Evolutionary conservation across 1,140 invertebrate species (phyloP).

Genomic region (Agrilus planipennis): DNA sequence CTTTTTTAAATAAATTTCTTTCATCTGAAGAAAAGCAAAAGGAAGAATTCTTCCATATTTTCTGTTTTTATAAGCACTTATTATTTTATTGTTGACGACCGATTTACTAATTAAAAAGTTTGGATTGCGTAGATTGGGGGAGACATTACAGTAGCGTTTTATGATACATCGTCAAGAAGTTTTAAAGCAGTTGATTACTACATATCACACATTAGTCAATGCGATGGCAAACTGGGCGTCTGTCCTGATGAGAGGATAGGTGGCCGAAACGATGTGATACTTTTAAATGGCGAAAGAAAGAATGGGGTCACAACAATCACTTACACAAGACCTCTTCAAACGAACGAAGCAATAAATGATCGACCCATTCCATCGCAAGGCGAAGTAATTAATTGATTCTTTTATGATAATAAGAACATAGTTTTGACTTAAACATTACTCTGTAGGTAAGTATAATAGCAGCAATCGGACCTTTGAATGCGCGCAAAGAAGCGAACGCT

Average conservation of each 20-base stretch:
- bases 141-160: conserved; percentile 75
- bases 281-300: conserved; percentile 57
- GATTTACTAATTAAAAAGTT: neutral
- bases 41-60: no score
- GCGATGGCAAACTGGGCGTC: conserved; percentile 68
- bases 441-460: conserved; percentile 72
- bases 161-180: conserved; percentile 51
- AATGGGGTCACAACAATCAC: conserved; percentile 74
- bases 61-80: no score
- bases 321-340: conserved; percentile 61
- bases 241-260: conserved; percentile 75
- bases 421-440: no score
- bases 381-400: conserved; percentile 39
- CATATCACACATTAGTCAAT: conserved; percentile 70
- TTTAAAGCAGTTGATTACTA: conserved; percentile 77
- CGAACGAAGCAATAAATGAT: conserved; percentile 60
- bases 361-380: conserved; percentile 51
- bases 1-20: no score
- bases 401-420: no score
- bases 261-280: conserved; percentile 64
- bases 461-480: conserved; percentile 73
- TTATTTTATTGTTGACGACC: no score
- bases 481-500: conserved; percentile 66
- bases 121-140: conserved; percentile 46
- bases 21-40: no score